These are phyloP conservation scores for Rapana venosa DNA, from an alignment of 2,888 invertebrate species.

Conservation along the genomic window DNA sequence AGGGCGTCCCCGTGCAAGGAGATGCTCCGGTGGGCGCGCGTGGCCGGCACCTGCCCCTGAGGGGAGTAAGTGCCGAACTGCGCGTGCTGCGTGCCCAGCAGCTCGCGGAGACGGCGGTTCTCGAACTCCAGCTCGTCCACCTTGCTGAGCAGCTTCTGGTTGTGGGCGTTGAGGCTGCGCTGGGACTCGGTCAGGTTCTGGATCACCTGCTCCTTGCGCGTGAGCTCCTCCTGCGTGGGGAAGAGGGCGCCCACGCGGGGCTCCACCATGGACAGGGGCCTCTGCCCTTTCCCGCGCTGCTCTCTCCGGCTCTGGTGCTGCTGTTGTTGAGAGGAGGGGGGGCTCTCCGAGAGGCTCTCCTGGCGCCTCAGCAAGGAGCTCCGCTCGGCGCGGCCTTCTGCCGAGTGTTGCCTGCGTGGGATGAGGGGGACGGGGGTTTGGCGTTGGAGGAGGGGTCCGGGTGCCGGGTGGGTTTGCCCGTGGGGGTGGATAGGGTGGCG, in stretches of 20 bases:
- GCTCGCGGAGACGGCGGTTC: constrained; percentile 21
- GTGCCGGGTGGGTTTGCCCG: background rate
- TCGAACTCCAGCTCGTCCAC: constrained; percentile 44
- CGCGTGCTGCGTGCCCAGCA: constrained; percentile 16
- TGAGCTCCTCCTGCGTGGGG: constrained; percentile 34
- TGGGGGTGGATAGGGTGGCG: background rate
- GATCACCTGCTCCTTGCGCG: constrained; percentile 41
- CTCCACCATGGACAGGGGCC: constrained; percentile 42
- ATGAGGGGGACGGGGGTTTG: background rate
- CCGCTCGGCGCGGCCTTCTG: background rate
- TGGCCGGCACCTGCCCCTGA: background rate
- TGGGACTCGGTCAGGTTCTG: constrained; percentile 39
- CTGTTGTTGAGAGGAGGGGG: background rate
- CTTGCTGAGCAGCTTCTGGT: constrained; percentile 35
- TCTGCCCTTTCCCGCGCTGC: background rate
- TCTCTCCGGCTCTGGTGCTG: background rate
- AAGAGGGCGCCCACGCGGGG: background rate
- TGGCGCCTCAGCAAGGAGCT: background rate
- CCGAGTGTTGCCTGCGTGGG: constrained; percentile 26
- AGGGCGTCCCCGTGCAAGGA: constrained; percentile 4
- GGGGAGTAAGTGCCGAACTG: background rate
- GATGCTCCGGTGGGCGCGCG: background rate
- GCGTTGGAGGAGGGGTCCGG: background rate
- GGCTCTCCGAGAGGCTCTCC: background rate
- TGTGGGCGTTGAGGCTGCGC: constrained; percentile 24